Evolutionary conservation across 2,797 vertebrate genomes (phyloP), one percentile per base, ranked within the genome.

Genomic region (Sebastes hubbsi): DNA sequence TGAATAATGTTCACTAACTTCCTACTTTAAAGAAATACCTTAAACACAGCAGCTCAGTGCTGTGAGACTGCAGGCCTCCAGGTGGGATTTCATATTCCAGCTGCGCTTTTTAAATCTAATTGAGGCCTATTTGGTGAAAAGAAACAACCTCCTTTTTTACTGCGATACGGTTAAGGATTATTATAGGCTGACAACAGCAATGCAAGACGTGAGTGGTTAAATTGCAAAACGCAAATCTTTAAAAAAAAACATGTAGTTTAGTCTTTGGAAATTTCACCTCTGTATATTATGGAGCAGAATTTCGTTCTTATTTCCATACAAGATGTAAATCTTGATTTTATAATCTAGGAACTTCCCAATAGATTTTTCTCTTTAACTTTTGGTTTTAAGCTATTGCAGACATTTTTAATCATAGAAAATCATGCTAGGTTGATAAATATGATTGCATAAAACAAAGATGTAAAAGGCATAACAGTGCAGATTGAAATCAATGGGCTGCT

Each of bases 1-100:
- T 67, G 79, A 90, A 82, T 76, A 77, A 80, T 80, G 61, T 76
- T 76, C 66, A 64, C 18, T n/a, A 54, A 68, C 77, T 65, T 86
- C 66, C 77, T 68, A 24, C 63, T 73, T 60, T 18, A 27, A 66
- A 60, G 61, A 55, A 68, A 56, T 11, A 59, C 63, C 2, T 22
- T 7, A 16, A 42, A 13, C 12, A 29, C 25, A 42, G 75, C 34
- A 42, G 75, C 34, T 42, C 65, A 16, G 38, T 4, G 36, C 14
- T 1, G 12, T 0, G 42, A 58, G 14, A 38, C 36, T 38, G 49
- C 27, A 7, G 68, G 42, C 65, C 79, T 78, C 5, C 42, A 25
- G 32, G 36, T 38, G 36, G 11, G 2, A 46, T 25, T 69, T 34
- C 20, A 38, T 27, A 18, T 34, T 63, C 27, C 60, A 25, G 2